Base-by-base conservation (phyloP, 2,797 vertebrate genomes). In the Oreonectes daqikongensis region DNA sequence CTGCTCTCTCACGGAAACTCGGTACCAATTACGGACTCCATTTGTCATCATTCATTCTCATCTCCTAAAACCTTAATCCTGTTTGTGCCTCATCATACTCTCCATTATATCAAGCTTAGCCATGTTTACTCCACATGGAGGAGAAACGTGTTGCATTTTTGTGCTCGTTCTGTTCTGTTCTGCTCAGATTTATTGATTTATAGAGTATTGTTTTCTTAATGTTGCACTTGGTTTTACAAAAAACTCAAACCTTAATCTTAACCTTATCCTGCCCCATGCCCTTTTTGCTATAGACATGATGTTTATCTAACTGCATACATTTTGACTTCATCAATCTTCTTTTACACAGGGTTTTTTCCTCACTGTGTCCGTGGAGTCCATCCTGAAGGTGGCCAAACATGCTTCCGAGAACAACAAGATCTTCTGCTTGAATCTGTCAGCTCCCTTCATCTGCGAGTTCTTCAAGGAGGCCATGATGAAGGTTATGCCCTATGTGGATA, bases 361-460 rank as follows among this genome's bases (percentile, higher is more conserved):
- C 86, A 98, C 98, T 0, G 98, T 99, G 81, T 99, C 97, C 53
- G 82, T 95, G 76, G 98, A 99, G 90, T 96, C 98, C 55, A 94
- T 98, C 66, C 89, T 99, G 85, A 97, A 97, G 92, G 97, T 99
- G 81, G 96, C 97, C 22, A 90, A 90, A 79, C 93, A 98, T 3
- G 95, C 96, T 22, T 94, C 96, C 35, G 94, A 95, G 85, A 94
- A 93, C 82, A 95, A 99, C 91, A 97, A 95, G 92, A 88, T 96
- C 81, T 99, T 99, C 88, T 92, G 93, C 84, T 86, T 99, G 88
- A 99, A 99, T 87, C 92, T 99, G 77, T 99, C 98, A 0, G 98
- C 98, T 24, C 98, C 97, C 2, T 99, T 99, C 87, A 98, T 99
- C 91, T 94, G 95, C 88, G 95, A 99, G 83, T 95, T 95, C 92